Base-by-base conservation (phyloP, 2,797 vertebrate genomes). In the Odontamblyopus lacepedii region DNA sequence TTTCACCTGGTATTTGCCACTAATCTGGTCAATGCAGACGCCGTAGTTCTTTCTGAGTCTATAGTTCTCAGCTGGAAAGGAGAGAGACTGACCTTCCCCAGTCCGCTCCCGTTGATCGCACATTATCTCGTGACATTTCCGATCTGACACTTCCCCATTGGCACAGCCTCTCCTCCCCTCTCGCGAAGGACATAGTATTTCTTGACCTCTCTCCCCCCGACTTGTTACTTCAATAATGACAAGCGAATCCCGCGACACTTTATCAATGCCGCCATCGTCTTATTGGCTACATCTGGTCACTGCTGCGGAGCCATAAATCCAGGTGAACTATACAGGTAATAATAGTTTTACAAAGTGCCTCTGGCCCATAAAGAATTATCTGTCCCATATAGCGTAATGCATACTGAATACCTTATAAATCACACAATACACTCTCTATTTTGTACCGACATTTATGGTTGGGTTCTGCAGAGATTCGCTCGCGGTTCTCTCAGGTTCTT, bases 111-210 rank as follows among this genome's bases (percentile, higher is more conserved):
- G 89, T 89, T 92, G 90, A 90, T 92, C 89, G 76, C 91, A 91
- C 89, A 91, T 93, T 92, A 91, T 91, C 88, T 77, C 83, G 69
- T 92, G 91, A 93, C 91, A 93, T 93, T 94, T 93, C 82, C 85
- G 66, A 80, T 77, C 84, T 89, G 92, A 90, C 92, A 90, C 74
- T 80, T 91, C 77, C 76, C 84, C 87, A 80, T 70, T 69, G 82
- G 89, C 83, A 60, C 70, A 51, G 85, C 78, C 81, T 85, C 84
- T 90, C 76, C 78, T 84, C 78, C 67, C 71, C 18, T 35, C 61
- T 68, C 71, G 78, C 78, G 72, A 83, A 83, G 80, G 85, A 87
- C 81, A 74, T 76, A 1, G 64, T 81, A 70, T 86, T 77, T 80
- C 67, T 69, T 76, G 83, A 85, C 88, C 79, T 67, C 65, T 19